Base-by-base conservation (phyloP, 2,888 invertebrate species). In the Aricia artaxerxes region DNA sequence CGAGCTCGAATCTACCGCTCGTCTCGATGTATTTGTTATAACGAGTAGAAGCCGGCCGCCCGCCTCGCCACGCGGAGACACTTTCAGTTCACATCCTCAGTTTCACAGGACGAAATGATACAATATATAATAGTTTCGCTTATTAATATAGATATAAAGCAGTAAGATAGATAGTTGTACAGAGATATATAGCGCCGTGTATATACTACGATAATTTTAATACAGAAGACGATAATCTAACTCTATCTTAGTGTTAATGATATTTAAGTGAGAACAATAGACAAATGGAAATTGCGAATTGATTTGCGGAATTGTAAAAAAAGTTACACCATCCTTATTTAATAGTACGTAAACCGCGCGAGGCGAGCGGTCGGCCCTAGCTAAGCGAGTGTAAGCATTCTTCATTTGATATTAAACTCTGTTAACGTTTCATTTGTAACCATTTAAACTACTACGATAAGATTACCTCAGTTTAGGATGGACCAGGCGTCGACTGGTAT, bases 401-500 rank as follows among this genome's bases (percentile, higher is more conserved):
- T 93, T 93, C 87, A 90, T 93, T 94, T 94, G 86, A 87, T 90
- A 92, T 90, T 93, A 94, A 91, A 93, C 89, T 93, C 92, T 94
- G 94, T 94, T 94, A 93, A 90, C 89, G 93, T 93, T 94, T 94
- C 82, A 90, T 94, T 94, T 94, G 90, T 94, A 93, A 93, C 92
- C 91, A 91, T 92, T 92, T 93, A 85, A 93, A 93, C 91, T 93
- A 94, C 93, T 93, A 92, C 91, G 87, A 91, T 92, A 92, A 93
- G 91, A 89, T 88, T 92, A 94, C 91, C 93, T 94, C 94, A 92
- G 93, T 92, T 93, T 92, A 94, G 92, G 94, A 93, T 92, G 92
- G 93, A 93, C 93, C 93, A 94, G 92, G 93, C 93, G 93, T 93
- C 93, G 94, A 93, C 94, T 94, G 93, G 93, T 93, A 90, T 91